Conservation (phyloP, 2,797 vertebrate genomes). For the Etheostoma nigrum region DNA sequence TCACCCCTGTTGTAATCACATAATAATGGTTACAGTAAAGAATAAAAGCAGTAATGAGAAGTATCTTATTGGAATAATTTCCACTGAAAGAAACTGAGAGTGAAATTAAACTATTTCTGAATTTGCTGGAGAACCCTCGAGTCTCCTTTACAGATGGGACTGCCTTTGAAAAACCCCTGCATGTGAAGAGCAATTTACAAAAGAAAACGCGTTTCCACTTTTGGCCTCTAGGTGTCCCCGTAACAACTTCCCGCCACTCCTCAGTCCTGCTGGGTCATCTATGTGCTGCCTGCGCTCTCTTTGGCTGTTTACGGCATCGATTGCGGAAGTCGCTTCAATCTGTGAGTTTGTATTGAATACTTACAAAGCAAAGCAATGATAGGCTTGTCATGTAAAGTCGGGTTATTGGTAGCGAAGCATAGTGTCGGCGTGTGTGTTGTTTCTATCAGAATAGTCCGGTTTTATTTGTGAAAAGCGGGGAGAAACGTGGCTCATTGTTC, state of each 20-base stretch:
- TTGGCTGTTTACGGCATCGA: constrained; percentile 49
- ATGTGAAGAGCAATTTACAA: not conserved
- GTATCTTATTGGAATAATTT: constrained; percentile 18
- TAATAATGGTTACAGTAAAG: constrained; percentile 4
- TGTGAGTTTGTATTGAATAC: constrained; percentile 54
- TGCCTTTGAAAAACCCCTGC: not conserved
- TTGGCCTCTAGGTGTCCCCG: constrained; percentile 70
- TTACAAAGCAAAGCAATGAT: rapidly evolving
- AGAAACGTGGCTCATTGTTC: not conserved
- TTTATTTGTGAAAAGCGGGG: not conserved
- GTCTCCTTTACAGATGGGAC: not conserved
- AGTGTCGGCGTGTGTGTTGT: not conserved
- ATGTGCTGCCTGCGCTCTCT: not conserved
- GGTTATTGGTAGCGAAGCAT: rapidly evolving
- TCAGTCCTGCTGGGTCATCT: not conserved
- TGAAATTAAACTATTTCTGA: constrained; percentile 29
- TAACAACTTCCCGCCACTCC: not conserved
- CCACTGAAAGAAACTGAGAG: not conserved
- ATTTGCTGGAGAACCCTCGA: constrained; percentile 18
- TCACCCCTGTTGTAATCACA: not conserved
- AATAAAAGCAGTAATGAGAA: constrained; percentile 4
- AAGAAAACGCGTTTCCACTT: not conserved
- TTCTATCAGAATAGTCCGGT: not conserved
- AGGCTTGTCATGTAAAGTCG: not conserved
- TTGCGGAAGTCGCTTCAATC: constrained; percentile 37